Conservation (phyloP, 2,797 vertebrate genomes). For the Spheniscus humboldti region DNA sequence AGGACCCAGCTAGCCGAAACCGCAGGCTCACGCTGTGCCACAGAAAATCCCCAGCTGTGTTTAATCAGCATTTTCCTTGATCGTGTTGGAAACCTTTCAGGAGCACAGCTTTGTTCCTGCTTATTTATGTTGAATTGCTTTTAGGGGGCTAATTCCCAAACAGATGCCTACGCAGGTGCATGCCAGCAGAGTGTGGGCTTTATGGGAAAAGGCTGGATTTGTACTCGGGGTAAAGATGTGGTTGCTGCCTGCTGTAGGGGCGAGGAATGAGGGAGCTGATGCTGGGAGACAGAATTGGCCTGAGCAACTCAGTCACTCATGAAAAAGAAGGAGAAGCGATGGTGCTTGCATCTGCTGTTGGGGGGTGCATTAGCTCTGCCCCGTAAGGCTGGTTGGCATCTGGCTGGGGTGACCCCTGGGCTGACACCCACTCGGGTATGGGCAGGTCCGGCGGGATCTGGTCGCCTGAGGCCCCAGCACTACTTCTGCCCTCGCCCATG, state of each 20-base stretch:
- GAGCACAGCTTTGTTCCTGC: not conserved
- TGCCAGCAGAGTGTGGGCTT: not conserved
- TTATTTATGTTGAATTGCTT: rapidly evolving
- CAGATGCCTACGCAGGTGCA: not conserved
- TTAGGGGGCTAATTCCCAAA: not conserved
- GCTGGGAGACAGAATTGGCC: not conserved
- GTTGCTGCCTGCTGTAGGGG: not conserved
- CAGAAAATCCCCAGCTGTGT: not conserved
- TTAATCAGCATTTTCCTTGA: not conserved
- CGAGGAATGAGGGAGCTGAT: rapidly evolving
- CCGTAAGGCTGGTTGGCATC: not conserved
- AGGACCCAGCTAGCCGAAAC: not conserved
- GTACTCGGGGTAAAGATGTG: rapidly evolving
- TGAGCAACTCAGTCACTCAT: rapidly evolving
- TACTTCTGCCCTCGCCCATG: not conserved
- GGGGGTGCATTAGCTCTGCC: not conserved
- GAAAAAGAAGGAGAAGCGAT: rapidly evolving
- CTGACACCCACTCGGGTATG: rapidly evolving
- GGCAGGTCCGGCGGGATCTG: not conserved
- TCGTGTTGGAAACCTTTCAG: not conserved
- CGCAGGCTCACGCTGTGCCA: rapidly evolving
- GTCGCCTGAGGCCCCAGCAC: not conserved
- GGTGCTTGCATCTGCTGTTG: rapidly evolving
- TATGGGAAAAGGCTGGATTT: not conserved
- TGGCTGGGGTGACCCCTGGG: not conserved